Evolutionary conservation across 2,797 vertebrate genomes (phyloP).

Genomic region (Loris lydekkerianus): DNA sequence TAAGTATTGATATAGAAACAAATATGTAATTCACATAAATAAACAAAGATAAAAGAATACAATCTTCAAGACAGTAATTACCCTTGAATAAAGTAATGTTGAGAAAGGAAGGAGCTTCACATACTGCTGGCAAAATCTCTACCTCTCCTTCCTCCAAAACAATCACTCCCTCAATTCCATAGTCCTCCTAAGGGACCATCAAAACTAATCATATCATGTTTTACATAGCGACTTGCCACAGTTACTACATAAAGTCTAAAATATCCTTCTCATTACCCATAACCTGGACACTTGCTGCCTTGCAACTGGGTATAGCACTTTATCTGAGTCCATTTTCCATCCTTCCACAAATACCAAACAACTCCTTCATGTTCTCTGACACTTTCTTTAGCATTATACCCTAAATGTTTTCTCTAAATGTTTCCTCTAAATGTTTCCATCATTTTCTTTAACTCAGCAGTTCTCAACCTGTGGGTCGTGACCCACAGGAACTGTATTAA

Average conservation of each 20-base stretch:
- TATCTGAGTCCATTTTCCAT: not conserved
- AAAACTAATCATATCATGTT: not conserved
- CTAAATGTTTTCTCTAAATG: not conserved
- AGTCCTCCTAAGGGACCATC: not conserved
- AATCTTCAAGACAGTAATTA: not conserved
- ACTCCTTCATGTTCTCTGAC: not conserved
- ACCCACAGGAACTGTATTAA: no score
- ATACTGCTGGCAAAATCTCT: not conserved
- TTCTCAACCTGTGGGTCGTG: no score
- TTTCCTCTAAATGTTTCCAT: not conserved
- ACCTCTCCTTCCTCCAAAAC: not conserved
- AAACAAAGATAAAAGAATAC: not conserved
- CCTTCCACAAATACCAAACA: not conserved
- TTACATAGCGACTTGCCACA: not conserved
- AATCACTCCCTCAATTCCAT: not conserved
- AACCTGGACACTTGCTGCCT: not conserved
- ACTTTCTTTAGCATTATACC: conserved; percentile 17
- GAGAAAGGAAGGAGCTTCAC: not conserved
- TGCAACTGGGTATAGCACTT: not conserved
- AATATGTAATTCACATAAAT: not conserved
- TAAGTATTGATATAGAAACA: not conserved
- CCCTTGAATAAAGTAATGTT: not conserved
- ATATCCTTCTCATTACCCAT: not conserved
- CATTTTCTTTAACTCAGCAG: not conserved
- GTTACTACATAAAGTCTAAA: not conserved